phyloP scores from a whole-genome alignment of 37 sponge, comb jelly and placozoan genomes.

The Amphimedon queenslandica region DNA sequence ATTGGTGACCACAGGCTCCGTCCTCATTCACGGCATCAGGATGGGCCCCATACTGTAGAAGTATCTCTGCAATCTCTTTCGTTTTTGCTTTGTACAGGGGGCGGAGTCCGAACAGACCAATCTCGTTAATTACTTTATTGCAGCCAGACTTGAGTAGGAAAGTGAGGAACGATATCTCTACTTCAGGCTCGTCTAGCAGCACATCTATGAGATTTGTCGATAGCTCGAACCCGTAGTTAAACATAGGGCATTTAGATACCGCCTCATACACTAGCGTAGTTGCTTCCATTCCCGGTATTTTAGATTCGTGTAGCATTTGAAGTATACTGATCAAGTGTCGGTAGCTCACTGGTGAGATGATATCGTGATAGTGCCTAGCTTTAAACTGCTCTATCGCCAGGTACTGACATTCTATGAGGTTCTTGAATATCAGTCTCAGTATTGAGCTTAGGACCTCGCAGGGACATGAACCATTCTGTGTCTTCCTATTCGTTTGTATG shows the following conservation, averaged over 20 bases:
- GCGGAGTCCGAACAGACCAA: not conserved
- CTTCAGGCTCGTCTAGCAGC: not conserved
- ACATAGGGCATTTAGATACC: not conserved
- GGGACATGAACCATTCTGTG: no score
- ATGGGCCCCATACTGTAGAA: constrained; percentile 2
- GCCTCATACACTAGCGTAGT: not conserved
- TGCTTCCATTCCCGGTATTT: not conserved
- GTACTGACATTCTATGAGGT: no score
- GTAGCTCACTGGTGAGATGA: no score
- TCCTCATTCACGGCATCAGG: not conserved
- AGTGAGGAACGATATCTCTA: not conserved
- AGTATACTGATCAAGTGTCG: no score
- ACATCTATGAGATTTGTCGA: not conserved
- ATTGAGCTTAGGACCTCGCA: no score
- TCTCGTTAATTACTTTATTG: not conserved
- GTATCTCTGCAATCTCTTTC: not conserved
- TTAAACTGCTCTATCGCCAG: no score
- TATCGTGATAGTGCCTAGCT: no score
- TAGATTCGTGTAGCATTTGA: no score
- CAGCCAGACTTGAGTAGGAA: not conserved
- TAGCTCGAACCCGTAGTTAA: not conserved
- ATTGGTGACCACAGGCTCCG: not conserved
- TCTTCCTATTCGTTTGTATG: no score
- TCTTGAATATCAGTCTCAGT: no score
- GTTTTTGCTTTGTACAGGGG: not conserved